Evolutionary conservation across 2,888 invertebrate species (phyloP), one percentile per base, ranked within the genome.

Genomic region (Ennomos erosarius): DNA sequence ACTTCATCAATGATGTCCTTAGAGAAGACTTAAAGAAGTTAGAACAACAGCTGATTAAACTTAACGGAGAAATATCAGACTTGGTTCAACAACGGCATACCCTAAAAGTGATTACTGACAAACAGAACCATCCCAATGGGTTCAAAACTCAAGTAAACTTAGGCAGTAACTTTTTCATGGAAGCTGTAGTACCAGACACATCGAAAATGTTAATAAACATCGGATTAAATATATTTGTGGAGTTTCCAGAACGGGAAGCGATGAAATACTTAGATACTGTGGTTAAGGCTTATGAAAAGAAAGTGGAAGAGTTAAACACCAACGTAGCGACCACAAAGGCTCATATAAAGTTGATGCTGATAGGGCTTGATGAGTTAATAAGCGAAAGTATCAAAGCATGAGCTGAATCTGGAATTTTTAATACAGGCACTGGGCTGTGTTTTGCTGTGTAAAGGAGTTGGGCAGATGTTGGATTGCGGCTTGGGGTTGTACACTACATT

Each of bases 151-250:
- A 91, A 74, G 93, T 98, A 33, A 96, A 98, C 78, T 86, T 98
- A 35, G 98, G 98, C n/a, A 95, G 96, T 70, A 96, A 96, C 80
- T 96, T 97, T 69, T 98, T 96, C 74, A 95, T 96, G 79, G 95
- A 97, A 81, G 97, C 97, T 0, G 88, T 94, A 54, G 94, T 97
- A 51, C 86, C 93, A 50, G 95, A 96, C 76, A 89, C 95, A 1
- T 94, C 95, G 0, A 93, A 85, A 40, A 94, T 98, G 50, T 87
- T 95, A 26, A 93, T 98, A 26, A 94, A 96, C 76, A 88, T 98
- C 60, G 98, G 98, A 0, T 93, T 96, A 69, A 95, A 96, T 52
- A 93, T 95, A 73, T 97, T 93, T 79, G 84, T 97, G 36, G 96
- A 97, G 76, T 94, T 97, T 69, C 94, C 93, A 8, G 73, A 94